These are phyloP conservation scores for Drosophila tripunctata DNA, from an alignment of 2,888 invertebrate genomes.

Conservation along the genomic window DNA sequence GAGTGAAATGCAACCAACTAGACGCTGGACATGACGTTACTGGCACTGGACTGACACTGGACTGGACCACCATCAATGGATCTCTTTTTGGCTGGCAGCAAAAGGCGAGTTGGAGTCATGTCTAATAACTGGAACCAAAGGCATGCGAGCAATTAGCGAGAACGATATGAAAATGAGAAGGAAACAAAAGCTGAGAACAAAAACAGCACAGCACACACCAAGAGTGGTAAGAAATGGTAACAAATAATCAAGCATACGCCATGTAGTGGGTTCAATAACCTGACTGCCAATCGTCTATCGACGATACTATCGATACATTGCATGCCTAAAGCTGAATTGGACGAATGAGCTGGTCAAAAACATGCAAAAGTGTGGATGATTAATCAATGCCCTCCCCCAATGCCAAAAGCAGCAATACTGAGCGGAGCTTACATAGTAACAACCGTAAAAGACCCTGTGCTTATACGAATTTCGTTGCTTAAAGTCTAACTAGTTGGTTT, in stretches of 20 bases:
- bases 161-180: conserved; percentile 27
- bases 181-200: conserved; percentile 6
- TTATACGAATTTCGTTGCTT: too few species aligned
- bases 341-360: conserved; percentile 4
- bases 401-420: conserved; percentile 18
- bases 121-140: conserved; percentile 79
- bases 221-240: conserved; percentile 50
- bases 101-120: conserved; percentile 42
- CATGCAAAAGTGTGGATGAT: conserved; percentile 61
- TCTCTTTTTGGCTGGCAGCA: conserved; percentile 7
- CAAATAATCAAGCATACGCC: conserved; percentile 52
- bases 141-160: conserved; percentile 72
- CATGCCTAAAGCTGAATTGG: not conserved
- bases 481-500: too few species aligned
- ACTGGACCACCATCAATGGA: conserved; percentile 62
- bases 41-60: conserved; percentile 16
- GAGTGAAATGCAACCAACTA: too few species aligned
- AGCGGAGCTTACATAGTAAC: too few species aligned
- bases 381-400: conserved; percentile 61
- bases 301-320: conserved; percentile 14
- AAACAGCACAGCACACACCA: too few species aligned
- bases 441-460: too few species aligned
- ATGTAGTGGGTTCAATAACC: conserved; percentile 64
- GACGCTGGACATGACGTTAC: too few species aligned
- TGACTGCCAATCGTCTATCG: conserved; percentile 55